Percentiles rank a stretch among this genome's conserved stretches.
Evolutionary conservation across 2,113 vertebrate species (phyloP).

Genomic region (Pteropus alecto): DNA sequence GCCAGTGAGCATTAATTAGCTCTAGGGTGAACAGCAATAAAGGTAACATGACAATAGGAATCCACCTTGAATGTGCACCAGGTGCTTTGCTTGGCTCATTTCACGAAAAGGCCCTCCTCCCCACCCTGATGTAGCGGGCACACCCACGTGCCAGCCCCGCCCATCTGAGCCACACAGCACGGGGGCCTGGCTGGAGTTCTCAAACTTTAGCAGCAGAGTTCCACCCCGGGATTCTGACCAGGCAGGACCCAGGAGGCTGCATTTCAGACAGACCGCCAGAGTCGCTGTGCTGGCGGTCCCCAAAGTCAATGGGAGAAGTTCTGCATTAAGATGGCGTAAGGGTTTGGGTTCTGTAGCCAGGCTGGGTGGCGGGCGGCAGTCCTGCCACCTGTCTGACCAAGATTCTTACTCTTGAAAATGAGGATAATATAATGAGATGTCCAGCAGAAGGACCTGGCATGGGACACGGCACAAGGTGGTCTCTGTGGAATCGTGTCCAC

Average conservation of each 20-base stretch:
- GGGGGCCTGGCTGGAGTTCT: neutral
- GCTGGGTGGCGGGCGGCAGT: too few species aligned
- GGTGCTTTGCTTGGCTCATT: neutral
- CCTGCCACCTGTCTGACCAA: neutral
- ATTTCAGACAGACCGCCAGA: neutral
- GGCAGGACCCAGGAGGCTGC: neutral
- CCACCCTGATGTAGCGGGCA: neutral
- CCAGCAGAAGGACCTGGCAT: neutral
- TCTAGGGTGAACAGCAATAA: neutral
- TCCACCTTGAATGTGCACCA: neutral
- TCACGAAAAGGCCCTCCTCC: neutral
- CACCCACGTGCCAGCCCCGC: neutral
- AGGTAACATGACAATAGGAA: neutral
- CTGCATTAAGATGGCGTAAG: neutral
- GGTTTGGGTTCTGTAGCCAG: neutral
- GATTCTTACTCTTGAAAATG: neutral
- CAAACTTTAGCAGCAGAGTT: neutral
- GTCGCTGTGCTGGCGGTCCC: fast-evolving
- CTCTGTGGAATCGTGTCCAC: neutral
- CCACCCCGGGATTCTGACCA: neutral
- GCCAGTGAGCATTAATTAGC: neutral
- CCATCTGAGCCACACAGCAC: fast-evolving
- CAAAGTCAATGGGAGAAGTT: fast-evolving
- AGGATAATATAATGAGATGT: neutral
- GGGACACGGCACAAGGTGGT: neutral